Percentiles rank a stretch among this genome's conserved stretches.
Conservation (phyloP, 2,888 invertebrate genomes). For the Piscicola geometra region DNA sequence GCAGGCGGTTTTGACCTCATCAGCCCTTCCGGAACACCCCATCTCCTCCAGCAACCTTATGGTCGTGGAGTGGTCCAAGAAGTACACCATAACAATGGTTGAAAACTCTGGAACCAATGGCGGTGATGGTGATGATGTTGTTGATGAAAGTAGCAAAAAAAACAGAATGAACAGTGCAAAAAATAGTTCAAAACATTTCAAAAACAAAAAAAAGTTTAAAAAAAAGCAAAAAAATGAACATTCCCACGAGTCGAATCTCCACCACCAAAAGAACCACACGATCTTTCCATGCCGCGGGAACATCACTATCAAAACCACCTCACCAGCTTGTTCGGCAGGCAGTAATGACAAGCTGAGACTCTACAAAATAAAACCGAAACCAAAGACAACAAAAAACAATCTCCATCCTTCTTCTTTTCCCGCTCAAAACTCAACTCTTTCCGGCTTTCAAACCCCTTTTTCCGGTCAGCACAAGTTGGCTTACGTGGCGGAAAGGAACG, state of each 20-base stretch:
- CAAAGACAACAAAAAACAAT: background rate
- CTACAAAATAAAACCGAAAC: background rate
- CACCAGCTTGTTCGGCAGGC: background rate
- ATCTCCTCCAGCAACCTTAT: background rate
- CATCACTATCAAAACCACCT: background rate
- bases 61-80: background rate
- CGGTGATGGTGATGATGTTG: background rate
- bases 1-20: slow-evolving; percentile 6
- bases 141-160: background rate
- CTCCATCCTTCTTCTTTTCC: too few relatives aligned
- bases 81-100: background rate
- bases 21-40: slow-evolving; percentile 1
- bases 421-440: background rate
- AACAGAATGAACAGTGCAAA: background rate
- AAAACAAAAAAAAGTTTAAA: background rate
- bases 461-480: slow-evolving; percentile 9
- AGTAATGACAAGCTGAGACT: background rate
- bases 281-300: background rate
- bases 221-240: background rate
- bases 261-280: background rate
- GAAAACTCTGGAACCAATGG: background rate
- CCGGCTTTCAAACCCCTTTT: background rate
- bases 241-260: too few relatives aligned
- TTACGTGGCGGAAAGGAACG: slow-evolving; percentile 10
- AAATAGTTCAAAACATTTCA: too few relatives aligned